Evolutionary conservation across 2,888 invertebrate species (phyloP).

Genomic region (Drosophila neonasuta): DNA sequence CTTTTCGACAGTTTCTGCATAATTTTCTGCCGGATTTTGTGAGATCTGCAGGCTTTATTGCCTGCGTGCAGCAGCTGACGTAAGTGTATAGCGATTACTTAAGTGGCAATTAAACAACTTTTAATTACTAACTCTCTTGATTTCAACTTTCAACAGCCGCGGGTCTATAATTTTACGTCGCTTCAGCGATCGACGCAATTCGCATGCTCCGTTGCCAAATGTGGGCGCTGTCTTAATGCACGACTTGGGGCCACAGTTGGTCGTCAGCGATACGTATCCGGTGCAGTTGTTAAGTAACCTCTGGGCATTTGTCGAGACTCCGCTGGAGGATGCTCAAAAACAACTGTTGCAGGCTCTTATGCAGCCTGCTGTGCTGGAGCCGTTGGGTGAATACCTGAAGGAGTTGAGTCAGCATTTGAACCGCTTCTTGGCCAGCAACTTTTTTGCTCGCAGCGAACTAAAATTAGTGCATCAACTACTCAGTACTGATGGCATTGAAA

Average conservation of each 20-base stretch:
- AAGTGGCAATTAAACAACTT: slow-evolving; percentile 16
- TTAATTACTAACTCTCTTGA: slow-evolving; percentile 32
- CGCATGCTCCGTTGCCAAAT: slow-evolving; percentile 80
- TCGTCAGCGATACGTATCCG: slow-evolving; percentile 79
- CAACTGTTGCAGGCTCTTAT: slow-evolving; percentile 68
- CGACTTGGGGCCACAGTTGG: slow-evolving; percentile 76
- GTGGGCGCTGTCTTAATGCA: slow-evolving; percentile 79
- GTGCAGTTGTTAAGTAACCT: slow-evolving; percentile 77
- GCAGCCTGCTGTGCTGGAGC: slow-evolving; percentile 70
- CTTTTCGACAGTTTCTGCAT: slow-evolving; percentile 71
- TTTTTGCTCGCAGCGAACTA: slow-evolving; percentile 85
- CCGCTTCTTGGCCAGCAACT: slow-evolving; percentile 77
- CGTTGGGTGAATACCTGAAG: slow-evolving; percentile 70
- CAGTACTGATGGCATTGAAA: slow-evolving; percentile 72
- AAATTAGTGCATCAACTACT: slow-evolving; percentile 82
- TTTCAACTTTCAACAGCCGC: slow-evolving; percentile 50
- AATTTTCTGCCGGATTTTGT: slow-evolving; percentile 78
- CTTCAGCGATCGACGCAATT: slow-evolving; percentile 75
- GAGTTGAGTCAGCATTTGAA: slow-evolving; percentile 63
- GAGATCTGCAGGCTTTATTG: slow-evolving; percentile 68
- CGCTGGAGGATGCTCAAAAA: slow-evolving; percentile 54
- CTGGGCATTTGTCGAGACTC: slow-evolving; percentile 72
- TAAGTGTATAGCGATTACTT: slow-evolving; percentile 55
- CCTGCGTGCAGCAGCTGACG: slow-evolving; percentile 70
- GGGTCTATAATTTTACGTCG: slow-evolving; percentile 76